Base-by-base conservation (phyloP, 2,888 invertebrate species). In the Euclidia mi region DNA sequence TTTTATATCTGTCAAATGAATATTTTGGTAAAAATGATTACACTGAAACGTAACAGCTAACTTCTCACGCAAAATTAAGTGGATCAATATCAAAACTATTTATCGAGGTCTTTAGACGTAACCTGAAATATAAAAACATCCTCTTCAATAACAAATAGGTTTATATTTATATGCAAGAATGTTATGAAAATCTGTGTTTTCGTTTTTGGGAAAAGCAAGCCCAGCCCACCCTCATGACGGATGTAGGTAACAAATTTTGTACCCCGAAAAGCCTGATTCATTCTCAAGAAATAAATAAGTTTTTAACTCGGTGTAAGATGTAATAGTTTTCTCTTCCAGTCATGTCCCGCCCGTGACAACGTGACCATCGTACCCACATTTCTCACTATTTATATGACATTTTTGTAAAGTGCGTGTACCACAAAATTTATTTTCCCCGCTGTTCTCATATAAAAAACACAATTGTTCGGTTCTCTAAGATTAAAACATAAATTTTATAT, bases 291-390 rank as follows among this genome's bases (percentile, higher is more conserved):
- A 48, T 55, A 51, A 67, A 71, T 71, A 72, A 41, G 56, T 42
- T 52, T 41, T 41, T 45, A 41, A 43, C 51, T 35, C 48, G 52
- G 42, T 49, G 41, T 59, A 46, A 53, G 67, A 56, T 53, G 49
- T 67, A 49, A 68, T 58, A 71, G 58, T 63, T 69, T 61, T 32
- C 29, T 28, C 37, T 25, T 25, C 52, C 47, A 57, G 52, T 67
- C 67, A 69, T 68, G 68, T 71, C 37, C 53, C 18, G 37, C 43
- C 40, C 51, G 32, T 62, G 72, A 67, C 68, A 71, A 56, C 63
- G 58, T 58, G 63, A 56, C 62, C 40, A 20, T 29, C 42, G 38
- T 34, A 52, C 58, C 68, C 52, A 49, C 42, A 52, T 65, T 67
- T 32, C 56, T 56, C 46, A 35, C 20, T 48, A 45, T 49, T 49